Conservation (phyloP, 1,140 invertebrate genomes). For the Aphidius gifuensis region DNA sequence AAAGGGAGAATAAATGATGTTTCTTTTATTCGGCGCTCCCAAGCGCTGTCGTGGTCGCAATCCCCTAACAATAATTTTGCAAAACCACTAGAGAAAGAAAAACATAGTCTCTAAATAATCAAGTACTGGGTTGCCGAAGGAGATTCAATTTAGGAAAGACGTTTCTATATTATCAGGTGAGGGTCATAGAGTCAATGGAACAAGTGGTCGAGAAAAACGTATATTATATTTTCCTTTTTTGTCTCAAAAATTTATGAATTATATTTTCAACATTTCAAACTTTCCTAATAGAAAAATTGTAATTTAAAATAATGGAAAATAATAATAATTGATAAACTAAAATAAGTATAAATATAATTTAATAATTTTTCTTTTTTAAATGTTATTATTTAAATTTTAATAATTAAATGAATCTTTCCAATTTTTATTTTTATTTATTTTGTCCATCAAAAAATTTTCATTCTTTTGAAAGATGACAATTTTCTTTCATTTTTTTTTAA, state of each 20-base stretch:
- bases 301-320: not conserved
- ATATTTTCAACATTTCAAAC: not conserved
- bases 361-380: too few species aligned
- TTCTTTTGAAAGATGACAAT: too few species aligned
- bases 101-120: constrained; percentile 42
- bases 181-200: constrained; percentile 18
- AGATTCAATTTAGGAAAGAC: constrained; percentile 42
- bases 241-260: constrained; percentile 17
- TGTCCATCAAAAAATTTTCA: too few species aligned
- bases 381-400: too few species aligned
- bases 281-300: not conserved
- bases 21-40: constrained; percentile 16
- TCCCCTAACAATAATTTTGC: constrained; percentile 47
- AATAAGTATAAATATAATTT: not conserved
- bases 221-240: constrained; percentile 10
- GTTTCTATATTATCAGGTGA: constrained; percentile 23
- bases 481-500: too few species aligned
- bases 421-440: too few species aligned
- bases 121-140: constrained; percentile 33
- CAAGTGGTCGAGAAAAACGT: constrained; percentile 8
- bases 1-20: constrained; percentile 23
- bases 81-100: constrained; percentile 38
- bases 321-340: not conserved
- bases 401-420: not conserved
- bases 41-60: constrained; percentile 32